phyloP scores from a whole-genome alignment of 2,113 vertebrate genomes.

The Entosphenus tridentatus region DNA sequence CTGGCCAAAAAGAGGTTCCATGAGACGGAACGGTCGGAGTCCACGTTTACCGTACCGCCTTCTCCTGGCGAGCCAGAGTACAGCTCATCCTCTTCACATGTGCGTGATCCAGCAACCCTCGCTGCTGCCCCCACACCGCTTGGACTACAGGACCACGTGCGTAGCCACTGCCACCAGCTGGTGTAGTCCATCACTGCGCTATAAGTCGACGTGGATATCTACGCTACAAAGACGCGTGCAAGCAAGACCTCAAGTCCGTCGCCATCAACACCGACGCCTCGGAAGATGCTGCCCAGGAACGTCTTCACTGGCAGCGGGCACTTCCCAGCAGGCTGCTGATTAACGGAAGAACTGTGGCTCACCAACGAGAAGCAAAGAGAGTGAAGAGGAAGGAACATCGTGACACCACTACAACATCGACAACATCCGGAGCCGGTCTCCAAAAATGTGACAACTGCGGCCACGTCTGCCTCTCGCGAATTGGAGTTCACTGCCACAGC shows the following conservation, averaged over 20 bases:
- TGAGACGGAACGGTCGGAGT: too few relatives aligned
- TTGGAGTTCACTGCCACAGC: neutral
- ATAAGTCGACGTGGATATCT: too few relatives aligned
- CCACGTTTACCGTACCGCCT: too few relatives aligned
- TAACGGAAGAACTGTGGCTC: neutral
- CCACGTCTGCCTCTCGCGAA: neutral
- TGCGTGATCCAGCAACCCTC: too few relatives aligned
- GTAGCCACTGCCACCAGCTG: too few relatives aligned
- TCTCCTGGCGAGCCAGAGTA: too few relatives aligned
- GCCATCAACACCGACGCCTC: neutral
- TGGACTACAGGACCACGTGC: too few relatives aligned
- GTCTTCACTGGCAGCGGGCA: too few relatives aligned
- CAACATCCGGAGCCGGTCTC: neutral
- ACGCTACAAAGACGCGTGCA: neutral
- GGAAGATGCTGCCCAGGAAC: neutral
- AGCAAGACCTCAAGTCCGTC: neutral
- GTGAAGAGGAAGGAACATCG: neutral
- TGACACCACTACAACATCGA: neutral
- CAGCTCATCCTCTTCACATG: too few relatives aligned
- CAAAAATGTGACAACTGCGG: neutral
- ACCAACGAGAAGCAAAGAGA: neutral
- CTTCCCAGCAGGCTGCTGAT: neutral
- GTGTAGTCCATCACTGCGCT: too few relatives aligned
- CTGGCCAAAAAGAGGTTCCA: too few relatives aligned
- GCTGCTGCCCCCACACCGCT: too few relatives aligned